A percentile compares a stretch with the other conserved stretches of the same genome.
Evolutionary conservation across 2,797 vertebrate genomes (phyloP).

Genomic region (Odontamblyopus rebecca): DNA sequence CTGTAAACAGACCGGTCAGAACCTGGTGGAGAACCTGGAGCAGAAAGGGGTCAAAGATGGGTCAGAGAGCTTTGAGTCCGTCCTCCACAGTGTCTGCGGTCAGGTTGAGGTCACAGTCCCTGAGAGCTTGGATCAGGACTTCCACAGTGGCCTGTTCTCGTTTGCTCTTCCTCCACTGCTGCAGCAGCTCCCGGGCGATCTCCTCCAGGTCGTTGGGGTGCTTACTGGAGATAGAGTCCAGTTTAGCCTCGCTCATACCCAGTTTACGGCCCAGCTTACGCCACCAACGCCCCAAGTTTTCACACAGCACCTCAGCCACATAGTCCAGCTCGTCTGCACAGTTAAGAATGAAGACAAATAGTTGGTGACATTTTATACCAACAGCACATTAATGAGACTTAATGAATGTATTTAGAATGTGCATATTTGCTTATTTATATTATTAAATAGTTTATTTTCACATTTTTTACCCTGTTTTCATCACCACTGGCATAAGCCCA

Average conservation of each 20-base stretch:
- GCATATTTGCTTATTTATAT: too few relatives aligned
- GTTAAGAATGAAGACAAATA: not conserved
- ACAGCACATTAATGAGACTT: too few relatives aligned
- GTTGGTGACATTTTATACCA: not conserved
- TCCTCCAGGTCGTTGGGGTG: conserved; percentile 72
- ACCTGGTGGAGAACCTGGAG: too few relatives aligned
- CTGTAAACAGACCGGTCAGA: too few relatives aligned
- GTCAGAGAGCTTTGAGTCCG: conserved; percentile 18
- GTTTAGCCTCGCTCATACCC: conserved; percentile 63
- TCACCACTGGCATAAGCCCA: too few relatives aligned
- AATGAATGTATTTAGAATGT: too few relatives aligned
- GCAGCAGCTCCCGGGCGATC: conserved; percentile 72
- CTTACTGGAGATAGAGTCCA: conserved; percentile 74
- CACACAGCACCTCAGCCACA: conserved; percentile 70
- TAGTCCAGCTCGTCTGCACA: conserved; percentile 66
- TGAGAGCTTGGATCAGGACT: conserved; percentile 75
- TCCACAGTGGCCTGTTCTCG: conserved; percentile 58
- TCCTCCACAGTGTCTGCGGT: conserved; percentile 80
- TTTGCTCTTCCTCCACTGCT: conserved; percentile 75
- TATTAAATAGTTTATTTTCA: too few relatives aligned
- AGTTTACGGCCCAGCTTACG: conserved; percentile 79
- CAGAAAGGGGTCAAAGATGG: too few relatives aligned
- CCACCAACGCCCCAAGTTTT: conserved; percentile 78
- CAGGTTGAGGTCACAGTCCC: conserved; percentile 75
- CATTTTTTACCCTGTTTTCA: too few relatives aligned